These are phyloP conservation scores for Drosophila arizonae DNA, from an alignment of 1,140 invertebrate species.

Conservation along the genomic window DNA sequence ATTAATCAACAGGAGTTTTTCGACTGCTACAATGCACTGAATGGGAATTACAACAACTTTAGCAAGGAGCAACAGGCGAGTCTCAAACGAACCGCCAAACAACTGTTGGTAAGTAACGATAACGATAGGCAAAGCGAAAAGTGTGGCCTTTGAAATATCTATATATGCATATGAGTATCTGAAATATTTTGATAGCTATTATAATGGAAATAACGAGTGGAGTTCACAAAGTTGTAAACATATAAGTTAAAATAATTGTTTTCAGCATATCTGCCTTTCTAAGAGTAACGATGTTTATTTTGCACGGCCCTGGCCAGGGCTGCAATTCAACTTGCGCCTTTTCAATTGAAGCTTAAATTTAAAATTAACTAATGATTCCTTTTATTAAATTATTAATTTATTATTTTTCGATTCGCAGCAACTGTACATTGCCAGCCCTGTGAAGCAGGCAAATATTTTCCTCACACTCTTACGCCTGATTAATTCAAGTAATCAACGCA, in stretches of 20 bases:
- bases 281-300: too few species aligned
- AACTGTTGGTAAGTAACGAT: constrained; percentile 58
- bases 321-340: not conserved
- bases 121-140: not conserved
- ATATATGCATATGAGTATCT: too few species aligned
- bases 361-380: too few species aligned
- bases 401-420: constrained; percentile 36
- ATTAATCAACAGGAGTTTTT: constrained; percentile 82
- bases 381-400: not conserved
- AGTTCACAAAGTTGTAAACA: too few species aligned
- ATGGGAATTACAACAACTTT: constrained; percentile 66
- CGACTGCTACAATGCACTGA: constrained; percentile 82
- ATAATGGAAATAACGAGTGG: too few species aligned
- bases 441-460: constrained; percentile 72
- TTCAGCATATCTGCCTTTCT: too few species aligned
- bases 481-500: constrained; percentile 23
- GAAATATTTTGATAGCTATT: too few species aligned
- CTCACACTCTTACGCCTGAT: constrained; percentile 68
- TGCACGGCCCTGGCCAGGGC: not conserved
- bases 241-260: too few species aligned
- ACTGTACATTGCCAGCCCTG: constrained; percentile 64
- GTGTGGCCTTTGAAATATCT: not conserved
- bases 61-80: constrained; percentile 78
- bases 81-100: constrained; percentile 81
- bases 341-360: not conserved